Evolutionary conservation across 2,113 vertebrate species (phyloP).

Genomic region (Pterophyllum scalare): DNA sequence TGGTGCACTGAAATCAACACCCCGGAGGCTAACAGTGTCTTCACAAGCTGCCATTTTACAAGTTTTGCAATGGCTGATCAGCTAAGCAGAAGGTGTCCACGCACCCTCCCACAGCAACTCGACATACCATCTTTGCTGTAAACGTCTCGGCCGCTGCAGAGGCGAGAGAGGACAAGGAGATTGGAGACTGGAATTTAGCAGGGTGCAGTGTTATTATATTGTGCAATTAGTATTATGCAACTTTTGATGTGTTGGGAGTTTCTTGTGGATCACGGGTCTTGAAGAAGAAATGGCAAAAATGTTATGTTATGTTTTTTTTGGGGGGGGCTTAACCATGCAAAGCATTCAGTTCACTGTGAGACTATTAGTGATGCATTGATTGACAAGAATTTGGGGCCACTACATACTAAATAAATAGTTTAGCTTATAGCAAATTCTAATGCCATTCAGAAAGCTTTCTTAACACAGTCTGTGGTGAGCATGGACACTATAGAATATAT

Average conservation of each 20-base stretch:
- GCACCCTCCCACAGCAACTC: constrained; percentile 7
- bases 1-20: constrained; percentile 22
- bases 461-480: fast-evolving
- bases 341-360: neutral
- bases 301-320: neutral
- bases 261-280: neutral
- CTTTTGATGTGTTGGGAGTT: neutral
- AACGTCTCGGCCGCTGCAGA: neutral
- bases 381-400: neutral
- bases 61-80: constrained; percentile 34
- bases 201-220: neutral
- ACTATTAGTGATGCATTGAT: fast-evolving
- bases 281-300: neutral
- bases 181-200: neutral
- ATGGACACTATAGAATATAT: neutral
- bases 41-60: constrained; percentile 23
- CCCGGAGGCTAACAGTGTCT: constrained; percentile 19
- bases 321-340: neutral
- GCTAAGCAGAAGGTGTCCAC: constrained; percentile 35
- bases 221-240: neutral
- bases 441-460: fast-evolving
- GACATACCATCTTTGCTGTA: constrained; percentile 4
- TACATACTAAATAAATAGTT: neutral
- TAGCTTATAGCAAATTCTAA: neutral
- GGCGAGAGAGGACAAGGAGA: neutral